phyloP scores from a whole-genome alignment of 2,113 vertebrate genomes.

The Oncorhynchus mykiss region DNA sequence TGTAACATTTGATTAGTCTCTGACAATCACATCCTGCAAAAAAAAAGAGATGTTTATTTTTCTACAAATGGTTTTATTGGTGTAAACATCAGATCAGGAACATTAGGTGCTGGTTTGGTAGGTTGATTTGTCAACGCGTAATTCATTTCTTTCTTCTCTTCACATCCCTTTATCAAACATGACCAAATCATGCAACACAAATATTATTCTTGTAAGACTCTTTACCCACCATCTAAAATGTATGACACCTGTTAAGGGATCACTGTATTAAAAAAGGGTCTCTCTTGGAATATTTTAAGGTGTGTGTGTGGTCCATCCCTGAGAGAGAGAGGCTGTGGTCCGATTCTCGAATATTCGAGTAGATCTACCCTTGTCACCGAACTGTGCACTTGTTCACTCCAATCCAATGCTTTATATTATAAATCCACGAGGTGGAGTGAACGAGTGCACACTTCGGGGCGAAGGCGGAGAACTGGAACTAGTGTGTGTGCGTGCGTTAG shows the following conservation, averaged over 20 bases:
- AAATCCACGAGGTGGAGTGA: too few relatives aligned
- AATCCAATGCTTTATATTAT: too few relatives aligned
- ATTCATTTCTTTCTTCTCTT: too few relatives aligned
- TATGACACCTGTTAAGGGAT: not conserved
- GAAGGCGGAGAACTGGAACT: not conserved
- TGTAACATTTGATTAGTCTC: too few relatives aligned
- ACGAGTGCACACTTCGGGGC: too few relatives aligned
- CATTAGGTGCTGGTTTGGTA: conserved; percentile 54
- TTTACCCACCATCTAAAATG: not conserved
- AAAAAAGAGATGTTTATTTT: not conserved
- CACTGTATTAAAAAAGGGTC: conserved; percentile 31
- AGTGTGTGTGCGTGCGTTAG: conserved; percentile 2
- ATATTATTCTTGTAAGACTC: not conserved
- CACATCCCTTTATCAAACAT: conserved; percentile 33
- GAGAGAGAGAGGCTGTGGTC: conserved; percentile 41
- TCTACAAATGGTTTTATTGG: conserved; percentile 52
- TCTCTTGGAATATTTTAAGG: conserved; percentile 22
- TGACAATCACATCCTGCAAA: not conserved
- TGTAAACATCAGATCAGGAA: conserved; percentile 46
- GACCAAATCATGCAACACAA: conserved; percentile 34
- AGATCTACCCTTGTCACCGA: too few relatives aligned
- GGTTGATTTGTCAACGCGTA: conserved; percentile 9
- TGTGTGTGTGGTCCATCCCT: conserved; percentile 49
- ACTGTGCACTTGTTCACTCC: too few relatives aligned
- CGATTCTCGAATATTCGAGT: too few relatives aligned